Conservation (phyloP, 2,797 vertebrate genomes). For the Hemitrygon akajei region DNA sequence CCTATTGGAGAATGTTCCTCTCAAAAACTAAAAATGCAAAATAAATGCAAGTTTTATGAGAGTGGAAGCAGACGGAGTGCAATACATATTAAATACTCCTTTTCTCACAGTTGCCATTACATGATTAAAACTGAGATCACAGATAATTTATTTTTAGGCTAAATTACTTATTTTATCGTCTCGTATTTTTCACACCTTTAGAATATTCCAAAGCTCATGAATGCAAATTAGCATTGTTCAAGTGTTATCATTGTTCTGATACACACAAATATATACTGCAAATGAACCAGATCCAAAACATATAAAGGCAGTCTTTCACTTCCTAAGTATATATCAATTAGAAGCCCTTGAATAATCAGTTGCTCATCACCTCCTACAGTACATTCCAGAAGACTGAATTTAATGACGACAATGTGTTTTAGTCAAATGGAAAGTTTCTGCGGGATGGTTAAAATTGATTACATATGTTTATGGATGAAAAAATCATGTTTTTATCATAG, state of each 20-base stretch:
- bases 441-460: background rate
- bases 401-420: background rate
- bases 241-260: background rate
- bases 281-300: background rate
- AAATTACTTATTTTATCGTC: background rate
- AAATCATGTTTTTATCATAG: background rate
- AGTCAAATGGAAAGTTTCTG: background rate
- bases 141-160: no score
- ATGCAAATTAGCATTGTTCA: background rate
- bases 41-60: no score
- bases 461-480: background rate
- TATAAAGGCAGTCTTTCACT: background rate
- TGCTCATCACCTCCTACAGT: background rate
- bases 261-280: background rate
- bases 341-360: background rate
- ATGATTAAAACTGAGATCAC: no score
- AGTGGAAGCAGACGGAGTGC: no score
- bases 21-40: no score
- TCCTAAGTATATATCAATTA: background rate
- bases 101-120: no score
- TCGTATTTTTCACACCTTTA: background rate
- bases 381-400: background rate
- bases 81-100: no score
- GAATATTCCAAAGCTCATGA: background rate
- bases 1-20: no score